Base-by-base conservation (phyloP, 2,113 vertebrate genomes). In the Scopus umbretta region DNA sequence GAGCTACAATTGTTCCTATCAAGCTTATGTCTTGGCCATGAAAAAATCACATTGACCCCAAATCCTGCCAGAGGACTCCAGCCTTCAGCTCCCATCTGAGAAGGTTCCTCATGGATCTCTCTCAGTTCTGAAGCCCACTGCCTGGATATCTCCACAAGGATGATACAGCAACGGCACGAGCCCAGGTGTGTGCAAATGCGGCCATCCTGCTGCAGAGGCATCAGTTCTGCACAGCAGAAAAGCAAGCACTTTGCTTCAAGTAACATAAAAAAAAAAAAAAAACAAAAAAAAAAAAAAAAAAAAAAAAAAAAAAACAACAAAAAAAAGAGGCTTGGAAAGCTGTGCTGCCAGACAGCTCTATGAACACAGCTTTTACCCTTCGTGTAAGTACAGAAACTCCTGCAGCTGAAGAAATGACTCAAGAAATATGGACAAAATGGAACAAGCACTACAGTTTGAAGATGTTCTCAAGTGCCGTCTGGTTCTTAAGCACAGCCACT, bases 151-250 rank as follows among this genome's bases (percentile, higher is more conserved):
- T 38, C 34, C 45, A 32, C 16, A 36, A 12, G 61, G 65, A n/a
- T 12, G n/a, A 56, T 8, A n/a, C 4, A 85, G 73, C 16, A 13
- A 80, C 1, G 8, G 38, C 67, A 65, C 0, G 0, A 52, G 32
- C 47, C 23, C 36, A 40, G 53, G 40, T 53, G 15, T 16, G 45
- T 23, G 76, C 4, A 38, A 40, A 20, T 79, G 50, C 52, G 79
- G 40, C 72, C 25, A 14, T 25, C 38, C 81, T 88, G 56, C 91
- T 67, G n/a, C 56, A 71, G 30, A 80, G 40, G 49, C 72, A 86
- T 27, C 58, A 6, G 32, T 49, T 86, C 59, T 52, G 23, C 53
- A 38, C 0, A 0, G 58, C 59, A 87, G 73, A 65, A 49, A 59
- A 50, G 38, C 36, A 70, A 83, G 27, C 50, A 40, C 18, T 72